Base-by-base conservation (phyloP, 2,113 vertebrate genomes). In the Andinoacara biseriatus region DNA sequence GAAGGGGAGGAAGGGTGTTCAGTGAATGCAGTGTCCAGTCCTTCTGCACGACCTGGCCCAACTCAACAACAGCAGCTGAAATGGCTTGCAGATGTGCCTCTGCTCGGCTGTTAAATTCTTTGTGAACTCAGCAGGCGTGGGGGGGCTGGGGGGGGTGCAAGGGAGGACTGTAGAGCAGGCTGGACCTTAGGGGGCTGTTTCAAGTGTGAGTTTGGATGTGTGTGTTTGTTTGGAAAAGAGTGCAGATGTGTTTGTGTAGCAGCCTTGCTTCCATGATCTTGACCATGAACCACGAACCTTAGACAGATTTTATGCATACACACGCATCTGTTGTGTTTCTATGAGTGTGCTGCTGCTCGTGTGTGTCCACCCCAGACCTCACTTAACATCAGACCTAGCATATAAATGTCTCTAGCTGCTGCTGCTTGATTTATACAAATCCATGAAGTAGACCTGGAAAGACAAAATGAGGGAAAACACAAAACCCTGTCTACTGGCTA, bases 51-150 rank as follows among this genome's bases (percentile, higher is more conserved):
- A 83, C 83, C 86, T 59, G 49, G 74, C 35, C 83, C 74, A 67
- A 81, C 86, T 90, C 90, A 90, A 92, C 89, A 95, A 94, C 91
- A 91, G 90, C 92, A 90, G 56, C 83, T 88, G 29, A 90, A 95
- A 95, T 93, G 90, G 89, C 69, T 95, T 92, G 85, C 94, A 95
- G 94, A 95, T 96, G 95, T 94, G 86, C 83, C 88, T 90, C 60
- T 17, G 67, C 89, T 88, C 20, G 15, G 67, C 85, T 94, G 92
- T 94, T 95, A 94, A 87, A 93, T 94, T 92, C 86, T 90, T 90
- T 83, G 62, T 91, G 86, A 90, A 91, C 82, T 88, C 87, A 82
- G 78, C 54, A 85, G 86, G 75, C 77, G 33, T 74, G 33, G 81
- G 78, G 11, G 62, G 10, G 4, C n/a, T n/a, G 46, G 9, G 3